phyloP scores from a whole-genome alignment of 2,113 vertebrate genomes.

The Cinclus cinclus region DNA sequence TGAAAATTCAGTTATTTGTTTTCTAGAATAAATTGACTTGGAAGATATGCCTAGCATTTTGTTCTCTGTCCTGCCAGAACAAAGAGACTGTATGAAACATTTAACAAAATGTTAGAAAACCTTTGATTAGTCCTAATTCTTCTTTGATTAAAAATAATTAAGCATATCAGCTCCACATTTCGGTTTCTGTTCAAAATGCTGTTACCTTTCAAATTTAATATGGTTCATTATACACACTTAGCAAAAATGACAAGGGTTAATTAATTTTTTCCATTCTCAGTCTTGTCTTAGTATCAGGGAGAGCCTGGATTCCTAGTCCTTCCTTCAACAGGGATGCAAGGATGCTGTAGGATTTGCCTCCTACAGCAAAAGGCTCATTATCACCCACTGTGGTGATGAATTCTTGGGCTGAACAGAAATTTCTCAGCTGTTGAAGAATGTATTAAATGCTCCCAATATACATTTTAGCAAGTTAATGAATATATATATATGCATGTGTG shows the following conservation, averaged over 20 bases:
- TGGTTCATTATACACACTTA: not conserved
- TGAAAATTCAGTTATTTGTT: not conserved
- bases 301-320: not conserved
- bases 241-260: not conserved
- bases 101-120: not conserved
- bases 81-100: not conserved
- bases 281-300: not conserved
- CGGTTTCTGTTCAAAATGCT: not conserved
- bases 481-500: constrained; percentile 6
- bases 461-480: constrained; percentile 17
- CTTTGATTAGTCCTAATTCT: not conserved
- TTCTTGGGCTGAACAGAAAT: constrained; percentile 3
- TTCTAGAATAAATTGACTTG: not conserved
- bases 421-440: constrained; percentile 13
- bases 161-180: not conserved
- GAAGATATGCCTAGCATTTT: not conserved
- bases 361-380: constrained; percentile 9
- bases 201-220: not conserved
- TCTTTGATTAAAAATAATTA: not conserved
- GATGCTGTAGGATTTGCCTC: not conserved
- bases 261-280: not conserved
- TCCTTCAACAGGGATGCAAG: not conserved
- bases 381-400: not conserved
- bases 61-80: not conserved
- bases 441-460: constrained; percentile 24